Conservation (phyloP, 2,113 vertebrate genomes). For the Corythaixoides concolor region DNA sequence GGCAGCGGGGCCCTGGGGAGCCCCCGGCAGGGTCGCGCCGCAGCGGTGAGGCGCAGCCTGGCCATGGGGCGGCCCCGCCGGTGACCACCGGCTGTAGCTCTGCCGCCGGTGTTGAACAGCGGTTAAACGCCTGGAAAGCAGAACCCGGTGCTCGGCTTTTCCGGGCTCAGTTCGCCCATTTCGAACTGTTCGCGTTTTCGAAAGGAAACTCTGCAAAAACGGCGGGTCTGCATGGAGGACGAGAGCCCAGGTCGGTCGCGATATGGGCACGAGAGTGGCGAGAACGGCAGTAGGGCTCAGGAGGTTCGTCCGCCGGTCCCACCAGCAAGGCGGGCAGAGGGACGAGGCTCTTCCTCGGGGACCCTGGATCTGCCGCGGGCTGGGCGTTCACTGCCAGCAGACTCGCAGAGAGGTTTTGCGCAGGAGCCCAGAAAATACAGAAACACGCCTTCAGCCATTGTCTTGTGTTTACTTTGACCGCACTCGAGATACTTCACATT, state of each 20-base stretch:
- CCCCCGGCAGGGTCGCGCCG: too few species aligned
- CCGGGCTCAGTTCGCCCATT: background rate
- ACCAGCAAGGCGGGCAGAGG: rapidly evolving
- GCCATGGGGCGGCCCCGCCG: too few species aligned
- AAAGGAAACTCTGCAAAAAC: background rate
- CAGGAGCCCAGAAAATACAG: background rate
- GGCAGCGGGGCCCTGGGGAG: too few species aligned
- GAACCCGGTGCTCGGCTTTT: background rate
- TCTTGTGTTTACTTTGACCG: rapidly evolving
- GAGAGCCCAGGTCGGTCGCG: too few species aligned
- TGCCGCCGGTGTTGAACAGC: too few species aligned
- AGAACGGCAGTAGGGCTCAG: background rate
- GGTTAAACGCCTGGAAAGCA: background rate
- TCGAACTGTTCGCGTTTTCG: rapidly evolving
- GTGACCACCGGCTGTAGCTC: too few species aligned
- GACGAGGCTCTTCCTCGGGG: background rate
- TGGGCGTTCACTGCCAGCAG: rapidly evolving
- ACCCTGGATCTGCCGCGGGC: rapidly evolving
- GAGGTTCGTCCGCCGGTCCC: too few species aligned
- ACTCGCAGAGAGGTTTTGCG: too few species aligned
- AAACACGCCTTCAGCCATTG: rapidly evolving
- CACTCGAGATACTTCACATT: rapidly evolving
- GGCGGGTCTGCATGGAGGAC: background rate
- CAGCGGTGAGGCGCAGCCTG: too few species aligned
- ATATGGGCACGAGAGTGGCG: too few species aligned